Evolutionary conservation across 2,797 vertebrate genomes (phyloP).

Genomic region (Gymnoscopelus microlampas): DNA sequence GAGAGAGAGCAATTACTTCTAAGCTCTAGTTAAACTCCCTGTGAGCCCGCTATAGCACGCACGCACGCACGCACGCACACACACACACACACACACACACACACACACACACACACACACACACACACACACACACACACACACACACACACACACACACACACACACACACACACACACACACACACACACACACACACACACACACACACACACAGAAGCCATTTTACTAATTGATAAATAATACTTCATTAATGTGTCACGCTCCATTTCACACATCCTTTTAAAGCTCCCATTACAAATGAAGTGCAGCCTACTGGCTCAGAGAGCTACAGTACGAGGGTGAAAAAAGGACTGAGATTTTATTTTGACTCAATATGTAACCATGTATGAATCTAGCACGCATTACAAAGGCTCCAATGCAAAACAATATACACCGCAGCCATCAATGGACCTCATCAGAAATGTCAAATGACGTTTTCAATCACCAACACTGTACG

Average conservation of each 20-base stretch:
- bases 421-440: no score
- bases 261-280: slow-evolving; percentile 49
- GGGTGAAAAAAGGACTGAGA: no score
- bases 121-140: background rate
- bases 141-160: background rate
- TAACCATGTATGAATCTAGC: no score
- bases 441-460: no score
- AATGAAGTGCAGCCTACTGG: slow-evolving; percentile 51
- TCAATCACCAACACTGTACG: no score
- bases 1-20: background rate
- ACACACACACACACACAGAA: slow-evolving; percentile 5
- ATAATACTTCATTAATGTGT: slow-evolving; percentile 66
- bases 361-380: no score
- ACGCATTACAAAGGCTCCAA: no score
- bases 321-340: slow-evolving; percentile 16
- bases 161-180: slow-evolving; percentile 22
- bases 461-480: no score
- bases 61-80: no score
- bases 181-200: slow-evolving; percentile 38
- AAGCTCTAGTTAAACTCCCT: background rate
- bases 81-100: slow-evolving; percentile 29
- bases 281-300: slow-evolving; percentile 51
- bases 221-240: slow-evolving; percentile 66
- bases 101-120: slow-evolving; percentile 35
- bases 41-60: background rate